Evolutionary conservation across 2,113 vertebrate genomes (phyloP).

Genomic region (Athene noctua): DNA sequence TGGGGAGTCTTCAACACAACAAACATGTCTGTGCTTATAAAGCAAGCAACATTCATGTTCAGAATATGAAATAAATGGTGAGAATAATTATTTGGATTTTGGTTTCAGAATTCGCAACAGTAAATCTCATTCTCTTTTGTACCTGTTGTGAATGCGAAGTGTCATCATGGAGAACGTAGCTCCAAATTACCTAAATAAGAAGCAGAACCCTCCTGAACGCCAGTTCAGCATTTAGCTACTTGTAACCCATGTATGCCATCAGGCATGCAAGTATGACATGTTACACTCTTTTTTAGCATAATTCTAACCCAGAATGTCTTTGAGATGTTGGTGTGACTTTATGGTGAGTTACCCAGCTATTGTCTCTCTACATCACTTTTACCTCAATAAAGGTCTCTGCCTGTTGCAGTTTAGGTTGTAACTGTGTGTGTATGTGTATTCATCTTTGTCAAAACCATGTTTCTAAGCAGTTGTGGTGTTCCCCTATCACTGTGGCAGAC

Average conservation of each 20-base stretch:
- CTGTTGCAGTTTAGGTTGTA: neutral
- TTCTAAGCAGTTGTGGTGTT: neutral
- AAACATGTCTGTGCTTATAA: rapidly evolving
- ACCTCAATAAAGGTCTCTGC: neutral
- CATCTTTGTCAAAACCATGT: neutral
- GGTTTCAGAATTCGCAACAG: neutral
- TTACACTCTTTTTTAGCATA: neutral
- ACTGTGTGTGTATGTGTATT: no score
- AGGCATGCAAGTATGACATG: neutral
- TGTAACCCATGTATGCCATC: neutral
- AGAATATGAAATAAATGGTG: neutral
- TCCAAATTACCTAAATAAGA: neutral
- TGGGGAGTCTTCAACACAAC: neutral
- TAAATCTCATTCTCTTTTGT: neutral
- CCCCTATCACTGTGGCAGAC: neutral
- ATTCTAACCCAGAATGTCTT: neutral
- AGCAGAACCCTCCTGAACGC: neutral
- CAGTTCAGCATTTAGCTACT: neutral
- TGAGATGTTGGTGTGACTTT: neutral
- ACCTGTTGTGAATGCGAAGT: neutral
- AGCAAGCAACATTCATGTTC: neutral
- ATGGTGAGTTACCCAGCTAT: neutral
- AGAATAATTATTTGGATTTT: neutral
- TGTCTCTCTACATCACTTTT: neutral
- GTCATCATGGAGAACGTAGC: no score